Evolutionary conservation across 2,888 invertebrate genomes (phyloP).

Genomic region (Petrophora chlorosata): DNA sequence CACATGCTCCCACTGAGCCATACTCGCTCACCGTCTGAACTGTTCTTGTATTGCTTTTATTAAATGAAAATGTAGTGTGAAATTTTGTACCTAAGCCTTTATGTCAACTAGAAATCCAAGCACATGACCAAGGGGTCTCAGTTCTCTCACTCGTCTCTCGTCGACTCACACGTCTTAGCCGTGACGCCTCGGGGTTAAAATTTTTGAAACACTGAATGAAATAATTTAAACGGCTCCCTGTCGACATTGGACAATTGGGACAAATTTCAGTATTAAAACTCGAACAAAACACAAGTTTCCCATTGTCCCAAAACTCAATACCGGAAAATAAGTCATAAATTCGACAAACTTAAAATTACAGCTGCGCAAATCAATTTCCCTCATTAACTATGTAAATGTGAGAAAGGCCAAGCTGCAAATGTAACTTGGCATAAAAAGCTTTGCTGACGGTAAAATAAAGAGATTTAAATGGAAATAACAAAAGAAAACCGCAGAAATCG

Average conservation of each 20-base stretch:
- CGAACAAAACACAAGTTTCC: constrained; percentile 1
- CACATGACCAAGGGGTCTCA: too few relatives aligned
- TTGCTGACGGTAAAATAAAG: constrained; percentile 55
- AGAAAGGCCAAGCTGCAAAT: constrained; percentile 17
- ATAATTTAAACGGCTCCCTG: too few relatives aligned
- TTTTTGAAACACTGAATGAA: too few relatives aligned
- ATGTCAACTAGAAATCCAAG: too few relatives aligned
- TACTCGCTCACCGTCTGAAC: too few relatives aligned
- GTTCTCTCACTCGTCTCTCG: too few relatives aligned
- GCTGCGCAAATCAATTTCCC: constrained; percentile 9
- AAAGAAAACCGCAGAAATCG: constrained; percentile 64
- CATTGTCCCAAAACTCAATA: constrained; percentile 7
- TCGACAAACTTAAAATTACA: constrained; percentile 17
- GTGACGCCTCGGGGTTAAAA: too few relatives aligned
- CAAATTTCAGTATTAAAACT: background rate
- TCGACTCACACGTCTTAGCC: too few relatives aligned
- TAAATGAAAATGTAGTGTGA: too few relatives aligned
- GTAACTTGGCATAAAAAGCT: constrained; percentile 45
- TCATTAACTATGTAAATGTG: constrained; percentile 21
- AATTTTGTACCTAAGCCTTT: too few relatives aligned
- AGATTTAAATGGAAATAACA: constrained; percentile 58
- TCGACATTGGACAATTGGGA: background rate
- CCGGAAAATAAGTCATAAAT: constrained; percentile 8
- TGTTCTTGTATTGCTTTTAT: too few relatives aligned
- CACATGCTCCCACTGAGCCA: too few relatives aligned